Conservation (phyloP, 2,888 invertebrate species). For the Nymphalis c-album region DNA sequence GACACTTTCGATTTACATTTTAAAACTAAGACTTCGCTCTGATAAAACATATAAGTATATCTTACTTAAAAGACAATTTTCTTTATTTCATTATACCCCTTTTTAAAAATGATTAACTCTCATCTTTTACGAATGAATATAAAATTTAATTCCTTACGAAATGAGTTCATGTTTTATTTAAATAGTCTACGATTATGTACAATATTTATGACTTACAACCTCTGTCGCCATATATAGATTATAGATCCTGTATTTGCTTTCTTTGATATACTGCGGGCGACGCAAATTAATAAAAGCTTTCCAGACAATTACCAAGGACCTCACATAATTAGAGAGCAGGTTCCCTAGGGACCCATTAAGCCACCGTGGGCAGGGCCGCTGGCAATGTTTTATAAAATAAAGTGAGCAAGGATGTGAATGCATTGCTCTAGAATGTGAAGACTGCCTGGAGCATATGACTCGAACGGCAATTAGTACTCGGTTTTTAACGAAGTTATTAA, state of each 20-base stretch:
- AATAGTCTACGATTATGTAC: background rate
- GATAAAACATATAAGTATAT: too few relatives aligned
- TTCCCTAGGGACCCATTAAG: constrained; percentile 38
- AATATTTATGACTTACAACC: constrained; percentile 20
- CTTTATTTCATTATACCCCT: too few relatives aligned
- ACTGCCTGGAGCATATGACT: constrained; percentile 35
- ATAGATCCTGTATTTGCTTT: constrained; percentile 28
- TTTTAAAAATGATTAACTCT: background rate
- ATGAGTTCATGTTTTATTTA: background rate
- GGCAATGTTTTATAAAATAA: constrained; percentile 33
- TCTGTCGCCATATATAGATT: constrained; percentile 21
- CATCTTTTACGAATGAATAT: background rate
- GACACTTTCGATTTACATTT: background rate
- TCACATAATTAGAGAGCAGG: constrained; percentile 36
- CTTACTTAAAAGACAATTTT: too few relatives aligned
- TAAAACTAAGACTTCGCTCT: too few relatives aligned
- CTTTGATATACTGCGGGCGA: constrained; percentile 31
- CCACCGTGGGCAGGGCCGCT: constrained; percentile 30
- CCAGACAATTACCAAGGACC: constrained; percentile 34
- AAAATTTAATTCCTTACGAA: background rate
- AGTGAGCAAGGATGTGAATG: constrained; percentile 35
- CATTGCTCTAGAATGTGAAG: constrained; percentile 38
- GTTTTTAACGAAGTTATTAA: constrained; percentile 50
- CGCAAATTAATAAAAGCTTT: constrained; percentile 38
- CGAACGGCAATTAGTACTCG: constrained; percentile 40